Evolutionary conservation across 2,888 invertebrate species (phyloP).

Genomic region (Volucella inflata): DNA sequence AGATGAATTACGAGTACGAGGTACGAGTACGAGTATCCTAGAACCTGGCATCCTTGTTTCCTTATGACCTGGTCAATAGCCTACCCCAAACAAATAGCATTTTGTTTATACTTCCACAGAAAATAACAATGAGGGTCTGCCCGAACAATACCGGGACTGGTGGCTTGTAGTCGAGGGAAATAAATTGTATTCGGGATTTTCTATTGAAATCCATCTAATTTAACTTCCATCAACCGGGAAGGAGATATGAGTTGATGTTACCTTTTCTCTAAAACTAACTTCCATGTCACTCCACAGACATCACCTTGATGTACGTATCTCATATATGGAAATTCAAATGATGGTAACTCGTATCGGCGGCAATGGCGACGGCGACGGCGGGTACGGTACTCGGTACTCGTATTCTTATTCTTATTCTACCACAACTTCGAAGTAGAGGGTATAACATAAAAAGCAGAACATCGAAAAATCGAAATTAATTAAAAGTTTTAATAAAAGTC

Average conservation of each 20-base stretch:
- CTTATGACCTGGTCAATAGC: constrained; percentile 25
- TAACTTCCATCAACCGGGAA: constrained; percentile 8
- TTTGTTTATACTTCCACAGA: neutral
- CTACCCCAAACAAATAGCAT: neutral
- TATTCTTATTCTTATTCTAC: neutral
- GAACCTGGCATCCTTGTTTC: constrained; percentile 29
- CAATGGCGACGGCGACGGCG: neutral
- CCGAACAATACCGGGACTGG: constrained; percentile 7
- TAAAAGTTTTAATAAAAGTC: constrained; percentile 74
- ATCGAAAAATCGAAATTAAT: constrained; percentile 68
- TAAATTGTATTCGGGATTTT: constrained; percentile 51
- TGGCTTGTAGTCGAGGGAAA: constrained; percentile 36
- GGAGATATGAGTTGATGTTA: constrained; percentile 14
- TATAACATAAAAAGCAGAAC: constrained; percentile 36
- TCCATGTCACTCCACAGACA: constrained; percentile 17
- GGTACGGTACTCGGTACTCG: too few species aligned
- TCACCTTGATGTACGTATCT: constrained; percentile 38
- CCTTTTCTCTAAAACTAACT: constrained; percentile 5
- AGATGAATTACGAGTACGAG: constrained; percentile 56
- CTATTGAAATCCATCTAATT: constrained; percentile 43
- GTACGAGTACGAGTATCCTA: constrained; percentile 11
- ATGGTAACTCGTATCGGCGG: constrained; percentile 9
- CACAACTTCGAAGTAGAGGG: neutral
- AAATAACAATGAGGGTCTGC: constrained; percentile 14
- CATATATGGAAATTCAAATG: constrained; percentile 24